These are phyloP conservation scores for Cartodere bifasciata DNA, from an alignment of 2,888 invertebrate species.

Conservation along the genomic window DNA sequence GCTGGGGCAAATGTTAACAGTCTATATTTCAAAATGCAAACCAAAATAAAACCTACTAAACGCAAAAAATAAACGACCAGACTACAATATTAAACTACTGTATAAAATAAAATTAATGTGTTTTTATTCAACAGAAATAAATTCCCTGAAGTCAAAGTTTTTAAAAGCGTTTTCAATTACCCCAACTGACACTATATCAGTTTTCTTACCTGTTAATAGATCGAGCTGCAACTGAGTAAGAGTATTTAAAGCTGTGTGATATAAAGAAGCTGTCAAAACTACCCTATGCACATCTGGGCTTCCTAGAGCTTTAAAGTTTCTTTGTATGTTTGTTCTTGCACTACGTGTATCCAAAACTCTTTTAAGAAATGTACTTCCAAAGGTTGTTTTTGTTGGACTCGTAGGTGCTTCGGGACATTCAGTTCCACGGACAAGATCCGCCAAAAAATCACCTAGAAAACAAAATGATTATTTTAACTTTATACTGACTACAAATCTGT, in stretches of 20 bases:
- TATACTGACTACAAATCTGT: not conserved
- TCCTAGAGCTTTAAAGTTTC: slow-evolving; percentile 62
- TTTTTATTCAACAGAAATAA: too few relatives aligned
- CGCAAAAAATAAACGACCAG: not conserved
- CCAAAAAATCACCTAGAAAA: slow-evolving; percentile 34
- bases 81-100: not conserved
- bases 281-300: slow-evolving; percentile 72
- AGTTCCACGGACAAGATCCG: slow-evolving; percentile 36
- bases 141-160: too few relatives aligned
- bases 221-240: slow-evolving; percentile 83
- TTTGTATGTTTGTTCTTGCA: slow-evolving; percentile 48
- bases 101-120: slow-evolving; percentile 1
- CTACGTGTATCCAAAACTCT: slow-evolving; percentile 48
- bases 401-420: slow-evolving; percentile 28
- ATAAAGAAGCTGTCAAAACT: slow-evolving; percentile 80
- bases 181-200: too few relatives aligned
- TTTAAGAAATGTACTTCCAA: slow-evolving; percentile 39
- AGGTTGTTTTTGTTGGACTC: slow-evolving; percentile 31
- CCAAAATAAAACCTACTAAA: too few relatives aligned
- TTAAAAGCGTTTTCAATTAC: too few relatives aligned
- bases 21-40: too few relatives aligned
- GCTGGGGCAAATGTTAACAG: too few relatives aligned
- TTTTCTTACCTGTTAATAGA: slow-evolving; percentile 83
- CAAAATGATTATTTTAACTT: not conserved
- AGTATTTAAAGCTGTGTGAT: slow-evolving; percentile 80